These are phyloP conservation scores for Clarias gariepinus DNA, from an alignment of 2,113 vertebrate genomes.

Conservation along the genomic window DNA sequence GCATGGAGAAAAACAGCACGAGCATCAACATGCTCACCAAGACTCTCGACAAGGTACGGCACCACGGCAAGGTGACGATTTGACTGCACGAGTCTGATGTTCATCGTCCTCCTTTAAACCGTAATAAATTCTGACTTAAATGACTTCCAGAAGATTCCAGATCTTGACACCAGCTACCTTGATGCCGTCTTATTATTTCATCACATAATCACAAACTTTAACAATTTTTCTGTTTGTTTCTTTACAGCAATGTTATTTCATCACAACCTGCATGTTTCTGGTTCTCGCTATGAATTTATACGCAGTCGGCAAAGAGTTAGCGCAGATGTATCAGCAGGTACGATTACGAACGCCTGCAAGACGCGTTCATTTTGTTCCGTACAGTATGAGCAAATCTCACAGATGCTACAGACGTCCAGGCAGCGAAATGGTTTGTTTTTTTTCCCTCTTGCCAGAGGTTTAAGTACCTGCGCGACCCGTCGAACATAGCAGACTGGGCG, in stretches of 20 bases:
- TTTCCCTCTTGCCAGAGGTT: conserved; percentile 35
- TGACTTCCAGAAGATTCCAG: neutral
- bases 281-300: conserved; percentile 82
- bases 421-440: neutral
- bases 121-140: neutral
- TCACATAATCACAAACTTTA: neutral
- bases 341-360: neutral
- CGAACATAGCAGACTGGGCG: conserved; percentile 59
- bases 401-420: neutral
- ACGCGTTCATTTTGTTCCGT: too few relatives aligned
- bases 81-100: neutral
- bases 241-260: conserved; percentile 75
- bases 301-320: conserved; percentile 81
- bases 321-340: conserved; percentile 84
- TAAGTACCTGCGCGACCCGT: conserved; percentile 57
- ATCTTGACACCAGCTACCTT: neutral
- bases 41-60: conserved; percentile 48
- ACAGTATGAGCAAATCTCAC: neutral
- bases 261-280: conserved; percentile 78
- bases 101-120: neutral
- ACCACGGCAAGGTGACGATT: neutral
- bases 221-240: conserved; percentile 16
- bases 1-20: conserved; percentile 34
- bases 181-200: neutral
- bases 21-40: conserved; percentile 50